phyloP scores from a whole-genome alignment of 2,797 vertebrate species.

The Columba guinea region DNA sequence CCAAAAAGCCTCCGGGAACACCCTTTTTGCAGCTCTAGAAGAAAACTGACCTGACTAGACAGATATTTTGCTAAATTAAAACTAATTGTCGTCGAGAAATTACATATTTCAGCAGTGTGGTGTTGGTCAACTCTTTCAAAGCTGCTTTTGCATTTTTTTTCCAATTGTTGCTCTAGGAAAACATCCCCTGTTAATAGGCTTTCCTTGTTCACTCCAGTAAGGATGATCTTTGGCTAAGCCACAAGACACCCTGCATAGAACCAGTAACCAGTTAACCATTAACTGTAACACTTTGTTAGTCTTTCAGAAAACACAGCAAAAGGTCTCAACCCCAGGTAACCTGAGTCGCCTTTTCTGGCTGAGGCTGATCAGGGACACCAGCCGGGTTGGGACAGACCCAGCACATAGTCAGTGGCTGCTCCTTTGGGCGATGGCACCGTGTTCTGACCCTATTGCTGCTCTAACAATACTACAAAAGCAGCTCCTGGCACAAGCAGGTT shows the following conservation, averaged over 20 bases:
- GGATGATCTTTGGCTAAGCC: neutral
- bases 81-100: neutral
- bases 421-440: neutral
- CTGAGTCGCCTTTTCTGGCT: neutral
- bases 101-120: neutral
- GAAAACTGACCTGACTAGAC: neutral
- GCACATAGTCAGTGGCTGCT: neutral
- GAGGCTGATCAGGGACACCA: neutral
- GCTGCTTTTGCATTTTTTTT: neutral
- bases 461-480: no score
- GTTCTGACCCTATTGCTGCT: neutral
- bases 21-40: neutral
- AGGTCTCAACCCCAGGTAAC: neutral
- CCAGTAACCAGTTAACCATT: neutral
- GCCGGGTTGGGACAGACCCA: neutral
- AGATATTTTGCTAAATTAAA: neutral
- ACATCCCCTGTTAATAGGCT: neutral
- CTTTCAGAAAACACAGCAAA: neutral
- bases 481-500: neutral
- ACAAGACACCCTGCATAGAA: neutral
- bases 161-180: neutral
- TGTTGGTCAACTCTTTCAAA: neutral
- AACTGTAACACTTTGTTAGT: neutral
- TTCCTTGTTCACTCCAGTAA: neutral
- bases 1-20: neutral